A percentile compares a stretch with the other conserved stretches of the same genome.
These are phyloP conservation scores for Pteruthius melanotis DNA, from an alignment of 2,113 vertebrate species.

Conservation along the genomic window DNA sequence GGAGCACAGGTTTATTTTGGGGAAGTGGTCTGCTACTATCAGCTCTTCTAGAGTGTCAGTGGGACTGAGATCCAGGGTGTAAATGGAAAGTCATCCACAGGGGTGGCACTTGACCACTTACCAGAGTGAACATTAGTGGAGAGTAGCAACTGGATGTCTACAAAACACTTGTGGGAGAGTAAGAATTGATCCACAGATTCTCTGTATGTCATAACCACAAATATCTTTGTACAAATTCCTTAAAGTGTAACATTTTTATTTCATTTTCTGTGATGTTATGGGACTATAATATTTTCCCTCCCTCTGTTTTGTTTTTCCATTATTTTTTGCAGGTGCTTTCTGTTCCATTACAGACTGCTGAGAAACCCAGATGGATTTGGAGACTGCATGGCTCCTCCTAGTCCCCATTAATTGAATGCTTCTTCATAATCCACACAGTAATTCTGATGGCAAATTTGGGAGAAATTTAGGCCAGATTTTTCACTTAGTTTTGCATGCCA, in stretches of 20 bases:
- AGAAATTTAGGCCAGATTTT: neutral
- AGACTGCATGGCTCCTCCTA: neutral
- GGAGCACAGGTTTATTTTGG: neutral
- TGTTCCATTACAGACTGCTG: neutral
- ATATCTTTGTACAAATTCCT: neutral
- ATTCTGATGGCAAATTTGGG: neutral
- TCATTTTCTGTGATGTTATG: neutral
- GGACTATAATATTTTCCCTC: neutral
- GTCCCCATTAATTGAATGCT: neutral
- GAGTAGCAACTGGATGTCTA: neutral
- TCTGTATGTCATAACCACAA: neutral
- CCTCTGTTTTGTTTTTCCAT: neutral
- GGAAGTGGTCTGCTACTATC: neutral
- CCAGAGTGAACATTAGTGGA: neutral
- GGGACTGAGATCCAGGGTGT: rapidly evolving
- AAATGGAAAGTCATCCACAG: neutral
- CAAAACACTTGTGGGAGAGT: neutral
- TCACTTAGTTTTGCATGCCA: neutral
- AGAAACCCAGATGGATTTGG: neutral
- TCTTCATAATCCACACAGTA: neutral
- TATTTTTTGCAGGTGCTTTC: neutral
- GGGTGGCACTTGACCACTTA: neutral
- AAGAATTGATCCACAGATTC: neutral
- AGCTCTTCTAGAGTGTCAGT: neutral
- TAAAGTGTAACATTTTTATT: neutral